phyloP scores from a whole-genome alignment of 2,113 vertebrate species.

The Chloroceryle aenea region DNA sequence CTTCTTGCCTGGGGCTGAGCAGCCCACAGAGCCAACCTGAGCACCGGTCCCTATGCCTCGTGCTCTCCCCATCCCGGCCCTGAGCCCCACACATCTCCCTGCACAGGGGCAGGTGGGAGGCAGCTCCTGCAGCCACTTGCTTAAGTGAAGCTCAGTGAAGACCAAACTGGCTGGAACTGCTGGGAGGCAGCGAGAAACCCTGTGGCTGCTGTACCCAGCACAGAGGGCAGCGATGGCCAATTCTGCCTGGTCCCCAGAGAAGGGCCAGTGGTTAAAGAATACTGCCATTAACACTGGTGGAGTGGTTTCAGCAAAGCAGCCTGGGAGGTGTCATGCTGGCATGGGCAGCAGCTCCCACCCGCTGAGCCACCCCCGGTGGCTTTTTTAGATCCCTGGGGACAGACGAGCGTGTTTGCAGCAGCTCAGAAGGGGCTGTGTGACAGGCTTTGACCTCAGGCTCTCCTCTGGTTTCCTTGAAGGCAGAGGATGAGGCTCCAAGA shows the following conservation, averaged over 20 bases:
- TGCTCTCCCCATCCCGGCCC: not conserved
- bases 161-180: not conserved
- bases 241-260: not conserved
- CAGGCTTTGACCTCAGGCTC: not conserved
- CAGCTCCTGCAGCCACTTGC: not conserved
- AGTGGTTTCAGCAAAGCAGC: not conserved
- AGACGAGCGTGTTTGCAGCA: rapidly evolving
- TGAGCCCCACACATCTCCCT: rapidly evolving
- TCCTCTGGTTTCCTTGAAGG: not conserved
- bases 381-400: not conserved
- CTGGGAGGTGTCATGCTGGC: not conserved
- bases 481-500: not conserved
- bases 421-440: not conserved
- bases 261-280: not conserved
- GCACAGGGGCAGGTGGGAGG: rapidly evolving
- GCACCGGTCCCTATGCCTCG: rapidly evolving
- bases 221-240: not conserved
- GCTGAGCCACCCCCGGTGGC: not conserved
- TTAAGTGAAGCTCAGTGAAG: not conserved
- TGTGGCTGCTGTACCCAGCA: not conserved
- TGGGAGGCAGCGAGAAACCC: not conserved
- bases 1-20: not conserved
- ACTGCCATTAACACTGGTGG: not conserved
- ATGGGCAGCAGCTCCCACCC: rapidly evolving
- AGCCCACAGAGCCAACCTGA: not conserved